These are phyloP conservation scores for Anguilla obscura DNA, from an alignment of 2,797 vertebrate species.

Conservation along the genomic window DNA sequence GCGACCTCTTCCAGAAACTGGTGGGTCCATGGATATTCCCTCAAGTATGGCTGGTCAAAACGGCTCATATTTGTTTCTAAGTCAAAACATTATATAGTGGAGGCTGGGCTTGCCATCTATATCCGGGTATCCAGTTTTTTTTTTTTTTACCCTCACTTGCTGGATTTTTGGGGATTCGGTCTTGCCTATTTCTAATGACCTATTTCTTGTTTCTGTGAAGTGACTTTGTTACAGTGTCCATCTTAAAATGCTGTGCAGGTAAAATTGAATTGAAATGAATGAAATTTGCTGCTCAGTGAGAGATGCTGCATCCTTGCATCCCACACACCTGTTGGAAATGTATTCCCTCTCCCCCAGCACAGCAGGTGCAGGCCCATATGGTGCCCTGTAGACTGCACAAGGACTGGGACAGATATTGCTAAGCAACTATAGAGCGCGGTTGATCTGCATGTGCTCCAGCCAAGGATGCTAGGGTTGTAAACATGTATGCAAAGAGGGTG, in stretches of 20 bases:
- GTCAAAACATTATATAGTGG: neutral
- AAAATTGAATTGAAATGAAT: neutral
- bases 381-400: neutral
- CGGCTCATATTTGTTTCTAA: neutral
- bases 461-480: neutral
- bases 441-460: neutral
- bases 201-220: neutral
- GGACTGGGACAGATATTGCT: neutral
- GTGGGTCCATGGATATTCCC: conserved; percentile 62
- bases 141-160: neutral
- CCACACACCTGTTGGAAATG: neutral
- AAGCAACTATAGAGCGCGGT: neutral
- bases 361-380: neutral
- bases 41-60: neutral
- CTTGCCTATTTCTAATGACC: neutral
- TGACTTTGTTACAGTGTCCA: neutral
- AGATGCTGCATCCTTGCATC: neutral
- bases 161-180: neutral
- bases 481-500: neutral
- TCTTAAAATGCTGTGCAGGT: neutral
- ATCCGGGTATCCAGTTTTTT: neutral
- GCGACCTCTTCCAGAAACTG: conserved; percentile 97
- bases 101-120: neutral
- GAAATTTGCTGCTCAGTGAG: neutral
- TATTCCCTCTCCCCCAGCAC: neutral